Evolutionary conservation across 2,888 invertebrate genomes (phyloP), one percentile per base, ranked within the genome.

Genomic region (Drosophila buzzatii): DNA sequence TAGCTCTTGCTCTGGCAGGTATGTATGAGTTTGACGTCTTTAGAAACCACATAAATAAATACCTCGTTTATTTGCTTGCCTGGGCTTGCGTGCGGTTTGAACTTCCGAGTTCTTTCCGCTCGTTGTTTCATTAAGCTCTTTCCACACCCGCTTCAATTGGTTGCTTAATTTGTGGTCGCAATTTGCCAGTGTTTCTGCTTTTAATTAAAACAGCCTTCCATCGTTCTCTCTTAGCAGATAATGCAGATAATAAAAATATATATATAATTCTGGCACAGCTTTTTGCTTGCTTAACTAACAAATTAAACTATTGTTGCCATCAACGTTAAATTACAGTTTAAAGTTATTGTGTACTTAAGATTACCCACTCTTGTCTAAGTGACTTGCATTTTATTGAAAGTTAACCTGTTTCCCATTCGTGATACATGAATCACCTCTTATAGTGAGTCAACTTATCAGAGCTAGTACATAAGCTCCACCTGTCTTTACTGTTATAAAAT

Each of bases 81-180:
- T 55, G 52, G 31, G 64, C 62, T 73, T 72, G 87, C 64, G 74
- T 70, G 87, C 61, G 66, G 66, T 55, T 60, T 49, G 37, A 66
- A 57, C 59, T 60, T 37, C 37, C 41, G 51, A 53, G 51, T 47
- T 59, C 16, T 53, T 79, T 68, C 73, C 67, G 69, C 60, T 69
- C 65, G 39, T 67, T 53, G 52, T 74, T 82, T 76, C 80, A 84
- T 81, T 76, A 81, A 82, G 65, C 69, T 67, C 70, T 71, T 67
- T 73, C 71, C 79, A 73, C 74, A 71, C 66, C 64, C 59, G 63
- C 80, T 82, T 76, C 84, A 90, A 86, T 86, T 90, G 89, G 74
- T 89, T 89, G 77, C 81, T 89, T 89, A 86, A 90, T 90, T 89
- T 86, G 86, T 67, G 87, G 84, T 76, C 67, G 79, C 79, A 85